Base-by-base conservation (phyloP, 2,797 vertebrate species). In the Eospalax fontanierii region DNA sequence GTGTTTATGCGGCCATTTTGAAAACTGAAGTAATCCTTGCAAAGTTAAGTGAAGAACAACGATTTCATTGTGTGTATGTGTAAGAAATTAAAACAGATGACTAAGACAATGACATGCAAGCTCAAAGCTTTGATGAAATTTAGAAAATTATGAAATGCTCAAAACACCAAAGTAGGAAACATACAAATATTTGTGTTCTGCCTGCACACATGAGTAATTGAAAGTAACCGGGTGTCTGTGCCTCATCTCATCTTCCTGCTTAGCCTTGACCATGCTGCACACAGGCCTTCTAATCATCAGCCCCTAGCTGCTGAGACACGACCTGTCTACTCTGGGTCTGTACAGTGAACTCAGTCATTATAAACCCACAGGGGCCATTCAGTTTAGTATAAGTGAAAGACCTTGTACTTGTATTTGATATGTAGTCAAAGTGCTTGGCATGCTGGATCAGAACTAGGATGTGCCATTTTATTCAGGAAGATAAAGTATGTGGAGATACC, bases 171-270 rank as follows among this genome's bases (percentile, higher is more conserved):
- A 68, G 68, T 57, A 84, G 35, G 81, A 92, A 76, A 30, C 30
- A 88, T 8, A 22, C 61, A 95, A 92, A 90, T 90, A 94, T 92
- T 95, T 94, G 38, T 61, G 38, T 76, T 92, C 89, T 92, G n/a
- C 78, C 54, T 78, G 66, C 75, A 59, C 15, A 65, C 46, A 54
- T 35, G 16, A 93, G 73, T 63, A 89, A 90, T 33, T 22, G 79
- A 89, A 50, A 66, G 57, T 30, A 4, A 8, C 30, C 28, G 18
- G 3, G 7, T 61, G 35, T 81, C 35, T 73, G 38, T 63, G 33
- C 26, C 30, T 82, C 59, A 38, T 70, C 70, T 66, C 40, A 3
- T 43, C n/a, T 28, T 90, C 54, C 15, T n/a, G 43, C n/a, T 73
- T 66, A 50, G 12, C 54, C 8, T n/a, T 28, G 4, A 5, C n/a